These are phyloP conservation scores for Microctonus hyperodae DNA, from an alignment of 2,888 invertebrate genomes.

Conservation along the genomic window DNA sequence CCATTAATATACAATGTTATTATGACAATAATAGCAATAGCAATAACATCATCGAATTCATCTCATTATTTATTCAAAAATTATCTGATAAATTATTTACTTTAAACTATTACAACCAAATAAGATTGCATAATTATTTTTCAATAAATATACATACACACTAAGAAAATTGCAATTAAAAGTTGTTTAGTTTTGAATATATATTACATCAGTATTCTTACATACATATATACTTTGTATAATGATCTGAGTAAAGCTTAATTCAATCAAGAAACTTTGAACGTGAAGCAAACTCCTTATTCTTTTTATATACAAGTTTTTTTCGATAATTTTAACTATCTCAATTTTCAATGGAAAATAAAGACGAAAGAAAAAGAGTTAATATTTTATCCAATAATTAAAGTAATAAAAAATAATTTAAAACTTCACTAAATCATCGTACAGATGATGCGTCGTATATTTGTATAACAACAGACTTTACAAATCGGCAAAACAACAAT, in stretches of 20 bases:
- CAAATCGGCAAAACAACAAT: conserved; percentile 30
- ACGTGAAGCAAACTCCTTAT: neutral
- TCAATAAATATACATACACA: neutral
- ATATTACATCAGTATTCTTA: neutral
- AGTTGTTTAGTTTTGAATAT: neutral
- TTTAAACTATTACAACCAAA: neutral
- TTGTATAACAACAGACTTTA: conserved; percentile 13
- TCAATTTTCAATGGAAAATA: too few species aligned
- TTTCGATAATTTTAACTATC: neutral
- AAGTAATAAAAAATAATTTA: too few species aligned
- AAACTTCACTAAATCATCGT: too few species aligned
- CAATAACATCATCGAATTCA: too few species aligned
- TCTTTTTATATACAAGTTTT: conserved; percentile 14
- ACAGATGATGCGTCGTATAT: neutral
- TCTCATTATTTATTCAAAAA: too few species aligned
- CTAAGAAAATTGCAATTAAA: conserved; percentile 3
- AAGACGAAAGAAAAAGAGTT: too few species aligned
- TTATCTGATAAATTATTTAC: neutral
- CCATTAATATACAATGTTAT: too few species aligned
- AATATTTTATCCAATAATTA: too few species aligned
- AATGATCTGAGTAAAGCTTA: conserved; percentile 23
- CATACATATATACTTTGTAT: neutral
- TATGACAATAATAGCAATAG: too few species aligned
- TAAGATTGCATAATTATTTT: neutral
- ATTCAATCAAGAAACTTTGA: neutral